phyloP scores from a whole-genome alignment of 2,113 vertebrate genomes.

The Pomatorhinus ruficollis region DNA sequence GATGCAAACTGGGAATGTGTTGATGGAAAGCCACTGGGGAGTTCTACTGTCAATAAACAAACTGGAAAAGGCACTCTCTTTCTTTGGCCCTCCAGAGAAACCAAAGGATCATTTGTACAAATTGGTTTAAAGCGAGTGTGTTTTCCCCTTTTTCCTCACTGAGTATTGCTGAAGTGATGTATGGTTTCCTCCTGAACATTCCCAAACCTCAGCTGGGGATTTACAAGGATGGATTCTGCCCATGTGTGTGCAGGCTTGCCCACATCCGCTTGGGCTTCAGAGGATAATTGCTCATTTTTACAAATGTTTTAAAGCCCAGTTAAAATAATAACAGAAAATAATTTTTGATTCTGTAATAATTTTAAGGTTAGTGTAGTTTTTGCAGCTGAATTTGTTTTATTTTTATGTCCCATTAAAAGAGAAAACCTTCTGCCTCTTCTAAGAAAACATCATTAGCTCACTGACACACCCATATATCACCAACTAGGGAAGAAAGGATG shows the following conservation, averaged over 20 bases:
- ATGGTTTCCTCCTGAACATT: neutral
- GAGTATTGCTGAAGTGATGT: neutral
- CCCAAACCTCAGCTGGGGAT: neutral
- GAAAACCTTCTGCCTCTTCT: neutral
- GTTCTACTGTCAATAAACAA: neutral
- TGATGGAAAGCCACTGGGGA: neutral
- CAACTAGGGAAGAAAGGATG: neutral
- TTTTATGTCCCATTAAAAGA: neutral
- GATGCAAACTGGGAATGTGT: neutral
- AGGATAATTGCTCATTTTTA: neutral
- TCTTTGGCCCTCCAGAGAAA: neutral
- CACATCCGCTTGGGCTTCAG: neutral
- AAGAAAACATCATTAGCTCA: neutral
- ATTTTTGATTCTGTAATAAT: neutral
- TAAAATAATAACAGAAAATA: neutral
- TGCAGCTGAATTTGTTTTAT: neutral
- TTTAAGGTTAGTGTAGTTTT: neutral
- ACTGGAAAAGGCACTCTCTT: rapidly evolving
- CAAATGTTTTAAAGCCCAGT: neutral
- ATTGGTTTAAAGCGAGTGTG: neutral
- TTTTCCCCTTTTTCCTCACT: neutral
- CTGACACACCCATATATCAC: neutral
- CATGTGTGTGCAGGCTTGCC: neutral
- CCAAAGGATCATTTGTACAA: neutral
- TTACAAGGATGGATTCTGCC: neutral